phyloP scores from a whole-genome alignment of 2,113 vertebrate species.

The Peromyscus leucopus region DNA sequence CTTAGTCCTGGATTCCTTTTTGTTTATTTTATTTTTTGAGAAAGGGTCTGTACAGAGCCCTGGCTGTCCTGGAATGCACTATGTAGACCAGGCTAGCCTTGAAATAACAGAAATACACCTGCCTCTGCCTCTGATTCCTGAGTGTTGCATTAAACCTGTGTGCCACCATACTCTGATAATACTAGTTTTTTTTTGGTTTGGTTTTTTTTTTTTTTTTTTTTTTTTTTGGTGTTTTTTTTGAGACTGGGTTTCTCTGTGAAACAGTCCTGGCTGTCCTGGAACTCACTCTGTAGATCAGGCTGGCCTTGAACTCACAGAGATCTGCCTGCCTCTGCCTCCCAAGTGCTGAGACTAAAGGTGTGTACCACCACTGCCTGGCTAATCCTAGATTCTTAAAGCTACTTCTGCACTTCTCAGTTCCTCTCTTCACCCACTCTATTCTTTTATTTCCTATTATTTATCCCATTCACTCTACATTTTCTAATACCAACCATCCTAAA shows the following conservation, averaged over 20 bases:
- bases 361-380: too few species aligned
- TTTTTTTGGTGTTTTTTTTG: too few species aligned
- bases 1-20: not conserved
- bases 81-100: not conserved
- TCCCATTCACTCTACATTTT: not conserved
- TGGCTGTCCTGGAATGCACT: not conserved
- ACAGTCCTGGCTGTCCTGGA: not conserved
- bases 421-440: not conserved
- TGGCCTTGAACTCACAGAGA: not conserved
- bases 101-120: not conserved
- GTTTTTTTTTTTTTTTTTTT: too few species aligned
- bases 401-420: not conserved
- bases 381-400: not conserved
- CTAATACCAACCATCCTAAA: not conserved
- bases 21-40: not conserved
- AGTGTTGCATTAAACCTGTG: not conserved
- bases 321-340: not conserved
- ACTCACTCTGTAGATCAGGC: not conserved
- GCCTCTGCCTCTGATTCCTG: not conserved
- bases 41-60: not conserved
- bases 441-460: not conserved
- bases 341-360: too few species aligned
- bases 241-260: too few species aligned
- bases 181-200: too few species aligned
- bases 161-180: not conserved